Evolutionary conservation across 92 coral and sea anemone genomes (phyloP).

Genomic region (Micromussa lordhowensis): DNA sequence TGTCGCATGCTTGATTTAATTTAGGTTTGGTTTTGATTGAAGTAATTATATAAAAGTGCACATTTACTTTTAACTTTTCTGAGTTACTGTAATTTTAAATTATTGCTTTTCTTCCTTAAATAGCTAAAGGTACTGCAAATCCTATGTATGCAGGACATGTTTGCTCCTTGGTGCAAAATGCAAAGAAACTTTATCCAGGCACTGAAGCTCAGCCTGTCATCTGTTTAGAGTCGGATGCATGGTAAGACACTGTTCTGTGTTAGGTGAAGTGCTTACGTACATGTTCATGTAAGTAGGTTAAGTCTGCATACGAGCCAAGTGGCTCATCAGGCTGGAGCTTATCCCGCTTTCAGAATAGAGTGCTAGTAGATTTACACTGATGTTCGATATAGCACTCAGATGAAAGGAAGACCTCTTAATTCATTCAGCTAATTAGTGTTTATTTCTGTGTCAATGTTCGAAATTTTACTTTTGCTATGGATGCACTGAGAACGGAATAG

Average conservation of each 20-base stretch:
- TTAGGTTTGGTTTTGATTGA: neutral
- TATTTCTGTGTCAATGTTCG: no score
- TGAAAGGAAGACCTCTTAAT: no score
- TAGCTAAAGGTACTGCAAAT: slow-evolving; percentile 86
- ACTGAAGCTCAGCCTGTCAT: slow-evolving; percentile 81
- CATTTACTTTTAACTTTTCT: neutral
- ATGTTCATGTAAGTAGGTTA: no score
- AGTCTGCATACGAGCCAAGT: no score
- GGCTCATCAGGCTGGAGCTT: no score
- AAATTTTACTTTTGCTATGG: no score
- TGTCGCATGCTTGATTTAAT: no score
- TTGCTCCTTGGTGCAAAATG: slow-evolving; percentile 79
- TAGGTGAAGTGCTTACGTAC: neutral
- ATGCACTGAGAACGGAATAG: no score
- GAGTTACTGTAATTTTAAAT: neutral
- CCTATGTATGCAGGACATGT: slow-evolving; percentile 86
- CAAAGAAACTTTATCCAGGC: slow-evolving; percentile 87
- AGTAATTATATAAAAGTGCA: neutral
- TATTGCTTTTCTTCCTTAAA: neutral
- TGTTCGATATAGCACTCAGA: no score
- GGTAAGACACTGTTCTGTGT: slow-evolving; percentile 54
- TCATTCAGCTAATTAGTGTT: no score
- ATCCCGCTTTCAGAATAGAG: no score
- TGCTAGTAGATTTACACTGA: no score
- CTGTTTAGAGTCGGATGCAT: slow-evolving; percentile 96